These are phyloP conservation scores for Rhaphigaster nebulosa DNA, from an alignment of 2,888 invertebrate species.

Conservation along the genomic window DNA sequence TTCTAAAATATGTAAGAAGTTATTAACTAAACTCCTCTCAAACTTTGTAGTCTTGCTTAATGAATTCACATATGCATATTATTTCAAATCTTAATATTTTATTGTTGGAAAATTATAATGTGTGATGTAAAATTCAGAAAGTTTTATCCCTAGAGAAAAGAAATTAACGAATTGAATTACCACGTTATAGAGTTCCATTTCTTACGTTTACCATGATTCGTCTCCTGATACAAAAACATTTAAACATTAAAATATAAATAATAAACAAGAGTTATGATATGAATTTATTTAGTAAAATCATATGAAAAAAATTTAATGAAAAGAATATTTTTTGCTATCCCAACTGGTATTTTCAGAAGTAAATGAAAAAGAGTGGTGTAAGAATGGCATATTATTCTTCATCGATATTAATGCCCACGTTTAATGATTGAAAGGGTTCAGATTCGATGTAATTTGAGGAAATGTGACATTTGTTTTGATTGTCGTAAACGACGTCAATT, in stretches of 20 bases:
- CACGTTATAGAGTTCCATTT: too few species aligned
- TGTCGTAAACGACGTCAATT: conserved; percentile 33
- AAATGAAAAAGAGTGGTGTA: neutral
- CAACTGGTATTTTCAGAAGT: neutral
- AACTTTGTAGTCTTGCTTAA: too few species aligned
- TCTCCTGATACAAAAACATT: neutral
- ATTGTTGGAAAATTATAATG: too few species aligned
- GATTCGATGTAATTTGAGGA: conserved; percentile 33
- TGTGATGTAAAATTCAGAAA: too few species aligned
- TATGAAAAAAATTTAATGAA: neutral
- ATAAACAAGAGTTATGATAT: neutral
- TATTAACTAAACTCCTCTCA: too few species aligned
- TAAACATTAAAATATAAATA: neutral
- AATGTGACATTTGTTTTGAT: neutral
- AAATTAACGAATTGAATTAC: too few species aligned
- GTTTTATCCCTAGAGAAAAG: too few species aligned
- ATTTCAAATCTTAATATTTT: too few species aligned
- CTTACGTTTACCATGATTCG: too few species aligned
- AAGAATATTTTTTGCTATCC: neutral
- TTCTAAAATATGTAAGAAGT: too few species aligned
- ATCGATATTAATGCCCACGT: neutral
- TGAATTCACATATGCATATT: too few species aligned
- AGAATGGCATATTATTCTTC: neutral
- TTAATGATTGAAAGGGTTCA: neutral
- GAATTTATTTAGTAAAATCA: neutral